These are phyloP conservation scores for Empidonax alnorum DNA, from an alignment of 2,113 vertebrate genomes.

Conservation along the genomic window DNA sequence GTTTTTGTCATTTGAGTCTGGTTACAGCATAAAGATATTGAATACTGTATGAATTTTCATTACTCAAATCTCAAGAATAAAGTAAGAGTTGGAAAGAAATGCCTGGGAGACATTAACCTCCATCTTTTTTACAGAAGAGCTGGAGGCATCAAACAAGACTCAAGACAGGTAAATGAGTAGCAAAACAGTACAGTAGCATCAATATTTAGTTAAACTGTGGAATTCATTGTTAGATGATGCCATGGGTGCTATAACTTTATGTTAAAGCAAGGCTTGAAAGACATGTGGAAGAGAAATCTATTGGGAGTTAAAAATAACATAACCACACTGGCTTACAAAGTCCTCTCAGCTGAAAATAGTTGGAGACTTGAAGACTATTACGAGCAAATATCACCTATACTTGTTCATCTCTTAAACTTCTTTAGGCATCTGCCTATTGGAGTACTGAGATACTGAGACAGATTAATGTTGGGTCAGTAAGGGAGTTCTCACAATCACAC, in stretches of 20 bases:
- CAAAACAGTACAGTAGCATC: neutral
- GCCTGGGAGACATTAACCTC: neutral
- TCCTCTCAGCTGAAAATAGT: neutral
- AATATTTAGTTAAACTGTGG: neutral
- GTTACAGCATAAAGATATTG: constrained; percentile 18
- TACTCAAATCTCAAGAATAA: constrained; percentile 18
- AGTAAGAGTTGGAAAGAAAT: neutral
- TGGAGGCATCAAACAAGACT: neutral
- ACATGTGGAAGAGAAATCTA: neutral
- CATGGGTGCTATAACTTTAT: neutral
- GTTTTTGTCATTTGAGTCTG: constrained; percentile 39
- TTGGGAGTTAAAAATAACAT: neutral
- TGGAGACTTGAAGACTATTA: neutral
- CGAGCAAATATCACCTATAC: neutral
- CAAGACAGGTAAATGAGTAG: neutral
- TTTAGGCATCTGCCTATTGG: neutral
- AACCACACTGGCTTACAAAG: neutral
- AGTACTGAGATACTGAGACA: neutral
- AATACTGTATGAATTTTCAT: constrained; percentile 31
- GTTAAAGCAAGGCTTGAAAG: neutral
- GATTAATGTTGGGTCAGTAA: neutral
- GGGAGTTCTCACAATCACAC: neutral
- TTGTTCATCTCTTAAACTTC: neutral
- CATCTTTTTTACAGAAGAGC: neutral
- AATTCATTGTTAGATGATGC: neutral